Conservation (phyloP, 2,113 vertebrate genomes). For the Elaphurus davidianus region DNA sequence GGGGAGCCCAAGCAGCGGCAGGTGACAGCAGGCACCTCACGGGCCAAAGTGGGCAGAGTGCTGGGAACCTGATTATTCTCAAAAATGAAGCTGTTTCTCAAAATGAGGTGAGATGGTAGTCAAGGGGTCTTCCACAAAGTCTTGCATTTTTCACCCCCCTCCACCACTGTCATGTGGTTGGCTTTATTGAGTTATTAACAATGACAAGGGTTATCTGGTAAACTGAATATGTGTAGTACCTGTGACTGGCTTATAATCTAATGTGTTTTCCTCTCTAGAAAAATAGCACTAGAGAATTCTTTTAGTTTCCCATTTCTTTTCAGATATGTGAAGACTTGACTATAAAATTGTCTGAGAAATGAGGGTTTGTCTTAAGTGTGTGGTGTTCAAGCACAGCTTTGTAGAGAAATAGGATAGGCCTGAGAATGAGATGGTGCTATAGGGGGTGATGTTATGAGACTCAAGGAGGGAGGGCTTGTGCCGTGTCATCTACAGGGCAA, state of each 20-base stretch:
- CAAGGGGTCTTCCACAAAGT: not conserved
- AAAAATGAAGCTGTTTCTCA: constrained; percentile 93
- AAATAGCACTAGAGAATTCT: not conserved
- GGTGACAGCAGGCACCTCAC: constrained; percentile 94
- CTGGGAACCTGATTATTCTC: constrained; percentile 90
- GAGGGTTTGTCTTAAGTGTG: not conserved
- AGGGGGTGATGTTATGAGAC: not conserved
- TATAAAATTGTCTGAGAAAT: not conserved
- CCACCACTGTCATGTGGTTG: not conserved
- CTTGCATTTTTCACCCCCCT: not conserved
- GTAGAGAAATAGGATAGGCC: not conserved
- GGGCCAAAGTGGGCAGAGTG: constrained; percentile 92
- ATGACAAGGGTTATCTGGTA: not conserved
- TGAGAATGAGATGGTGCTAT: constrained; percentile 21
- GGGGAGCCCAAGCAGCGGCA: constrained; percentile 86
- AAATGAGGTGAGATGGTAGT: constrained; percentile 83
- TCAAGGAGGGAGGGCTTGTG: constrained; percentile 30
- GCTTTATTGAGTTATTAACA: not conserved
- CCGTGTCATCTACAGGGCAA: not conserved
- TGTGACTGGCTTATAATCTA: not conserved
- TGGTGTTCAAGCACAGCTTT: constrained; percentile 25
- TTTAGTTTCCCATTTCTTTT: constrained; percentile 14
- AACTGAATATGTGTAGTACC: not conserved
- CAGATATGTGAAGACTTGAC: not conserved
- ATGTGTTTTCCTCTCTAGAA: not conserved